A percentile compares a stretch with the other conserved stretches of the same genome.
These are phyloP conservation scores for Zaprionus davidi DNA, from an alignment of 1,140 invertebrate species.

Conservation along the genomic window DNA sequence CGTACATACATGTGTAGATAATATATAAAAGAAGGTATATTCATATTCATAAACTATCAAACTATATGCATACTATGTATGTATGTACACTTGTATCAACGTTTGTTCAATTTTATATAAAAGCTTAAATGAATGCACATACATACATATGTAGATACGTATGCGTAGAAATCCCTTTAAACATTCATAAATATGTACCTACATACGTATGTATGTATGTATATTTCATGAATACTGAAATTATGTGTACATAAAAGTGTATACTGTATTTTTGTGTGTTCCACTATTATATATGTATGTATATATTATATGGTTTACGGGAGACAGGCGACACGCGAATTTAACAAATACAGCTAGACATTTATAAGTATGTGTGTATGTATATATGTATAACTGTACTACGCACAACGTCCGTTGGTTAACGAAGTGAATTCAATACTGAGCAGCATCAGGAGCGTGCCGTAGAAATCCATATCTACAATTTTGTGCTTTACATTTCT, in stretches of 20 bases:
- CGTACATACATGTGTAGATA: neutral
- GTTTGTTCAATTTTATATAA: neutral
- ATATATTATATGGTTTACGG: constrained; percentile 37
- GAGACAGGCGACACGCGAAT: constrained; percentile 24
- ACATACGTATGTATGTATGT: neutral
- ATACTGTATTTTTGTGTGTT: constrained; percentile 16
- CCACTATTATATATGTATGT: constrained; percentile 27
- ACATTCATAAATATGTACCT: constrained; percentile 2
- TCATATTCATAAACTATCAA: too few species aligned
- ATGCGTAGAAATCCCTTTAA: neutral
- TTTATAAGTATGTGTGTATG: constrained; percentile 16
- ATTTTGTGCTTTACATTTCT: constrained; percentile 39
- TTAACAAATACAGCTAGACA: constrained; percentile 5
- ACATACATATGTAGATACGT: neutral
- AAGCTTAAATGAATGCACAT: neutral
- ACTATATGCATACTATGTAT: neutral
- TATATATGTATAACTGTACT: constrained; percentile 13
- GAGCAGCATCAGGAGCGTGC: constrained; percentile 40
- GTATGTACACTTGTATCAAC: neutral
- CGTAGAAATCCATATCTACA: constrained; percentile 23
- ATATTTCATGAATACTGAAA: constrained; percentile 8
- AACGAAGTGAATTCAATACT: constrained; percentile 72
- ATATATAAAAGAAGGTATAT: neutral
- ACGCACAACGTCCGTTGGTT: constrained; percentile 57
- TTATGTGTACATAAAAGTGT: neutral